phyloP scores from a whole-genome alignment of 23 tunicate species.

The Corella eumyota region DNA sequence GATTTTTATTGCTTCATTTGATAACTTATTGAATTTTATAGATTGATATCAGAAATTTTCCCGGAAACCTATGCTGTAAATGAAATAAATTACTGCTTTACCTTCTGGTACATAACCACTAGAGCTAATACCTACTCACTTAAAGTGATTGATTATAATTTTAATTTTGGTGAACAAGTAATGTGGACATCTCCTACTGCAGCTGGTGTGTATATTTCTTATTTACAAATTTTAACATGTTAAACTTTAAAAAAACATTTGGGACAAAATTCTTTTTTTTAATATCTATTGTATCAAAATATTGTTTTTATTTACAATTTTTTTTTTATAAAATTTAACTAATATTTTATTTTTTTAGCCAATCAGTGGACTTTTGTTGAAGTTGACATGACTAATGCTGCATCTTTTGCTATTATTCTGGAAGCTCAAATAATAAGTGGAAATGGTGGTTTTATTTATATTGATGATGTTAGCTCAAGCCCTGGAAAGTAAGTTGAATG shows the following conservation, averaged over 20 bases:
- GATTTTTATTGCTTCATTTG: too few relatives aligned
- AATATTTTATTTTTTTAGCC: background rate
- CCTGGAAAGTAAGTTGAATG: conserved; percentile 44
- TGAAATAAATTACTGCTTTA: conserved; percentile 29
- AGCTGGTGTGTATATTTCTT: conserved; percentile 8
- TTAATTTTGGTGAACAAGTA: conserved; percentile 18
- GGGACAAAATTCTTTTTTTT: too few relatives aligned
- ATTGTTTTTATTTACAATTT: too few relatives aligned
- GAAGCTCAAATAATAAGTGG: conserved; percentile 37
- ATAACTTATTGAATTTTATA: too few relatives aligned
- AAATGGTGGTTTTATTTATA: conserved; percentile 48
- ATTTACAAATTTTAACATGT: too few relatives aligned
- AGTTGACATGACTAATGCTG: conserved; percentile 16
- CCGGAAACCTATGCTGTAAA: conserved; percentile 30
- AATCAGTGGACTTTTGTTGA: conserved; percentile 17
- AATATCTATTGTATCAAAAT: too few relatives aligned
- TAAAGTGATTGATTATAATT: conserved; percentile 11
- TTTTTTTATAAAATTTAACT: too few relatives aligned
- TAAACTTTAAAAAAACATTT: too few relatives aligned
- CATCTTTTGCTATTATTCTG: conserved; percentile 28
- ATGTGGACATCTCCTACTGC: conserved; percentile 22
- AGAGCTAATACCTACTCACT: conserved; percentile 17
- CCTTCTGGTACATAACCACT: conserved; percentile 47
- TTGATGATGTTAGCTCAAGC: conserved; percentile 47
- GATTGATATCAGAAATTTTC: conserved; percentile 62